These are phyloP conservation scores for Nephrotoma flavescens DNA, from an alignment of 2,888 invertebrate species.

Conservation along the genomic window DNA sequence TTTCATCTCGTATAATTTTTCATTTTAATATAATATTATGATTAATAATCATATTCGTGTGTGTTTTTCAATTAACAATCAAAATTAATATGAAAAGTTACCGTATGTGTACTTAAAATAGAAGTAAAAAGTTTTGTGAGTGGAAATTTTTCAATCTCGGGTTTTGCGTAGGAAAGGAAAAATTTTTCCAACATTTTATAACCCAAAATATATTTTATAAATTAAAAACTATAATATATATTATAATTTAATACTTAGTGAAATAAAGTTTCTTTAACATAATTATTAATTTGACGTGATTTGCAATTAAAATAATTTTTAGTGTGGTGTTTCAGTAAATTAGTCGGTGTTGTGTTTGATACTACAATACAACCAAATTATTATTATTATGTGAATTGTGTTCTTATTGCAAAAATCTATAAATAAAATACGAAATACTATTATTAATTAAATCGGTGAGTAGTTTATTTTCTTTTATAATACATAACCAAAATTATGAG, in stretches of 20 bases:
- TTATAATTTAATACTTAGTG: neutral
- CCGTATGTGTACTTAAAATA: neutral
- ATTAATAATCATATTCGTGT: neutral
- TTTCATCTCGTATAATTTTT: neutral
- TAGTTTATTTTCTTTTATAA: neutral
- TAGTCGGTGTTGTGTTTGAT: neutral
- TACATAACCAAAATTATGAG: neutral
- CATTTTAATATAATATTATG: neutral
- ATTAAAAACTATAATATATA: neutral
- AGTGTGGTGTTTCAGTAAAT: neutral
- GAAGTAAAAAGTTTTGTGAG: neutral
- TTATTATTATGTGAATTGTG: neutral
- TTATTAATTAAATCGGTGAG: neutral
- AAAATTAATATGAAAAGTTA: neutral
- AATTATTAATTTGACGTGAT: neutral
- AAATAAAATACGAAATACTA: neutral
- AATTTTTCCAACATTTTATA: neutral
- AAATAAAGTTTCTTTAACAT: neutral
- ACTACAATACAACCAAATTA: neutral
- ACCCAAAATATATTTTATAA: neutral
- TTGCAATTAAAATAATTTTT: neutral
- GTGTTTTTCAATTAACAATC: neutral
- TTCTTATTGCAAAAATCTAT: neutral
- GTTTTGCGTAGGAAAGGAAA: neutral
- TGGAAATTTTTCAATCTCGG: neutral